Evolutionary conservation across 1,140 invertebrate genomes (phyloP).

Genomic region (Oreohelix idahoensis): DNA sequence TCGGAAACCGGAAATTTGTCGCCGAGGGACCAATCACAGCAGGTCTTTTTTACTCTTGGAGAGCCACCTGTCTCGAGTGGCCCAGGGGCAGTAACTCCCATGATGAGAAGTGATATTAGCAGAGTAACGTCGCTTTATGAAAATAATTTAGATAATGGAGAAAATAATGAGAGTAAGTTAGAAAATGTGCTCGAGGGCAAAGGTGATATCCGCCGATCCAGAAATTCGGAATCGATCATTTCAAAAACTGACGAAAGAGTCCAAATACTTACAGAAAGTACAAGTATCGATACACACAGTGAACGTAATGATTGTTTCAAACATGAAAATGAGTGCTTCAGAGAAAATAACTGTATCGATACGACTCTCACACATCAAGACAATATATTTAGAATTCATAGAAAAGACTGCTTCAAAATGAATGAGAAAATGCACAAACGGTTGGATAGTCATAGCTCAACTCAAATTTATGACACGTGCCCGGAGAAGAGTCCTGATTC

Average conservation of each 20-base stretch:
- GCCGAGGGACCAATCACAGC: conserved; percentile 31
- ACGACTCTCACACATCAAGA: no score
- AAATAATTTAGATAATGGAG: conserved; percentile 21
- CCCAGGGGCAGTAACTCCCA: not conserved
- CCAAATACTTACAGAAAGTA: not conserved
- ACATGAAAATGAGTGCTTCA: not conserved
- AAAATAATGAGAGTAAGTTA: not conserved
- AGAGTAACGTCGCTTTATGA: not conserved
- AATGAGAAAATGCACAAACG: not conserved
- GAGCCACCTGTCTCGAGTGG: not conserved
- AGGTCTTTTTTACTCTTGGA: not conserved
- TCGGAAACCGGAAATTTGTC: conserved; percentile 33
- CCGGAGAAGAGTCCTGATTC: not conserved
- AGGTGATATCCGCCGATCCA: not conserved
- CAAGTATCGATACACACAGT: not conserved
- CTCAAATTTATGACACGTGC: not conserved
- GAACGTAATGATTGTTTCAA: not conserved
- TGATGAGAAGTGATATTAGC: conserved; percentile 27
- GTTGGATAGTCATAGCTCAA: not conserved
- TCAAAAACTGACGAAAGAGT: not conserved
- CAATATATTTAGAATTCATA: not conserved
- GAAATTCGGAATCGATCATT: not conserved
- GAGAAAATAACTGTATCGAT: not conserved
- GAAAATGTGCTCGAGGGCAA: not conserved
- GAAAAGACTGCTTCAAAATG: not conserved